Evolutionary conservation across 2,888 invertebrate species (phyloP), one percentile per base, ranked within the genome.

Genomic region (Drosophila demipolita): DNA sequence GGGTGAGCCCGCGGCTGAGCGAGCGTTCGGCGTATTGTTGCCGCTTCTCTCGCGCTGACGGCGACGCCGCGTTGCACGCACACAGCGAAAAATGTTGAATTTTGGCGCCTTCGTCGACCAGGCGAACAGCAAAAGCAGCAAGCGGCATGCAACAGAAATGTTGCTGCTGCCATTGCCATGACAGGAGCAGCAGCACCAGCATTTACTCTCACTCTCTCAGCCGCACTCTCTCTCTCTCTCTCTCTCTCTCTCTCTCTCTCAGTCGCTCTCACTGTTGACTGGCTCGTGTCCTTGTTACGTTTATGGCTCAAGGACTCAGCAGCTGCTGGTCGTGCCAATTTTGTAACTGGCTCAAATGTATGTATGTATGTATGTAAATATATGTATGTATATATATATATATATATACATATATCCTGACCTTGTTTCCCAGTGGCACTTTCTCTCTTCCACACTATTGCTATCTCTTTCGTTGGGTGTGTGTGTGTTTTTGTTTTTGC

Each of bases 71-170:
- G 60, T 36, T 57, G 72, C 87, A 85, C 87, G 85, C 87, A 87
- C 83, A 85, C 86, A 90, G 67, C 78, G 74, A 74, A 85, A 90
- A 91, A 89, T 90, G 82, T 90, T 90, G 91, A 92, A 92, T 92
- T 92, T 92, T 92, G 92, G 92, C 92, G 92, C 92, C 92, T 92
- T 92, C 89, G 66, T 35, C 33, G 57, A 84, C 82, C 90, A 91
- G 92, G 92, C 83, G 83, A 83, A 15, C 91, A 92, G 87, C 57
- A 62, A 33, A 48, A 12, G 35, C n/a, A 63, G 69, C 32, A 12
- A 48, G 61, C 33, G n/a, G n/a, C 45, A 49, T 33, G 36, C 35
- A 49, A 48, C 36, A 42, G 26, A 32, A 57, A 42, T 11, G 52
- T 57, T 35, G 45, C 55, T 11, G 52, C 53, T 35, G 45, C 45